phyloP scores from a whole-genome alignment of 2,113 vertebrate species.

The Cryptomyrus ogoouensis region DNA sequence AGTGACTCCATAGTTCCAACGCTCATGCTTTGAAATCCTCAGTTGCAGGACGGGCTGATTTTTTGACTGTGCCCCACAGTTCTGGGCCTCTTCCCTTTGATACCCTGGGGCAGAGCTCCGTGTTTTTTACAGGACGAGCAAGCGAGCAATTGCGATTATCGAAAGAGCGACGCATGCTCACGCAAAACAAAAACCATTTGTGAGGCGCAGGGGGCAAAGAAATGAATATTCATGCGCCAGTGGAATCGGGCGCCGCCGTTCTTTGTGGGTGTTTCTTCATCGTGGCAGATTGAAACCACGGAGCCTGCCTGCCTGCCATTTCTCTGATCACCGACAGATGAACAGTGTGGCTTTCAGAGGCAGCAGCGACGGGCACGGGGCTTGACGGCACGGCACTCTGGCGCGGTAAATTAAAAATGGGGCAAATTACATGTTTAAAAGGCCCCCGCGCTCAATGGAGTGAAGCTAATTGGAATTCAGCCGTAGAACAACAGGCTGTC shows the following conservation, averaged over 20 bases:
- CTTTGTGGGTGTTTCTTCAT: not conserved
- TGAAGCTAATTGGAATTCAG: conserved; percentile 26
- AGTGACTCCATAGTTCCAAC: not conserved
- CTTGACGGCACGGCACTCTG: not conserved
- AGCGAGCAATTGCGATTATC: not conserved
- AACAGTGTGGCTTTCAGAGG: not conserved
- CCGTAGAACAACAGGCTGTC: conserved; percentile 21
- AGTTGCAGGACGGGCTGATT: not conserved
- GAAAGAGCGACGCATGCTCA: not conserved
- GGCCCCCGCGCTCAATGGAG: conserved; percentile 7
- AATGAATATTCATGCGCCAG: not conserved
- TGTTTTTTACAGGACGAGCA: not conserved
- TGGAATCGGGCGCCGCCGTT: not conserved
- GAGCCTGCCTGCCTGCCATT: not conserved
- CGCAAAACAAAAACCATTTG: not conserved
- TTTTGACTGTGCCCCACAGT: not conserved
- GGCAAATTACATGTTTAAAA: not conserved
- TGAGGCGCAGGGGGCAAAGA: not conserved
- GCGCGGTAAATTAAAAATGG: not conserved
- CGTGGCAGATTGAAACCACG: not conserved
- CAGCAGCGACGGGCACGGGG: not conserved
- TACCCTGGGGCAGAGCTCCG: not conserved
- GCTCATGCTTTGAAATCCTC: not conserved
- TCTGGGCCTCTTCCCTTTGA: not conserved
- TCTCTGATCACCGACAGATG: not conserved